Base-by-base conservation (phyloP, 2,888 invertebrate species). In the Mythimna impura region DNA sequence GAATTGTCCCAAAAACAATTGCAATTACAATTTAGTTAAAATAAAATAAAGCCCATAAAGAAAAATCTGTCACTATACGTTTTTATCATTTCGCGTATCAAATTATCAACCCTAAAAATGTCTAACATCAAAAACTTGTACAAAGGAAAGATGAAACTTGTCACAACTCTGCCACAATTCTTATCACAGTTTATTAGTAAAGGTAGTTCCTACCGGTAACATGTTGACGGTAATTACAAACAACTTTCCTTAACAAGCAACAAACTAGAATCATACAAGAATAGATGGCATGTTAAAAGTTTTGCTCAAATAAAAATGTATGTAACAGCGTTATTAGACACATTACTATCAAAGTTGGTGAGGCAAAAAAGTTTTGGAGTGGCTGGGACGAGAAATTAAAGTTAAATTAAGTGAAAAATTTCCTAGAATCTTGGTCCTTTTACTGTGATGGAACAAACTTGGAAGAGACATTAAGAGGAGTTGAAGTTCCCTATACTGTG, bases 161-260 rank as follows among this genome's bases (percentile, higher is more conserved):
- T 60, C 30, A 58, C 7, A 50, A 60, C 17, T 17, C 1, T 43
- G n/a, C 17, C 30, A 43, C 17, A 34, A 43, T 65, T 65, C 52
- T 43, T 61, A 14, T 71, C 60, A 60, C n/a, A 9, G 12, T 66
- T 60, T 60, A 34, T 58, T 34, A 34, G 14, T 34, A 36, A 7
- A 50, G 55, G 3, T 52, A n/a, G 50, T 52, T 52, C 9, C 9
- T 54, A 22, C 12, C 10, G 60, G 55, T 43, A 30, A 30, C 25
- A 55, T 43, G 71, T 65, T 77, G 78, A 71, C 50, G 0, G 36
- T 71, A 71, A 77, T 64, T 54, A 61, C 12, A 7, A 10, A 20
- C 20, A 71, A 77, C n/a, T 77, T 60, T 65, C 30, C 2, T 47
- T 1, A 65, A 54, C 40, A 57, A 57, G 22, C n/a, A n/a, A 43